A percentile compares a stretch with the other conserved stretches of the same genome.
phyloP scores from a whole-genome alignment of 2,113 vertebrate species.

The Colinus virginianus region DNA sequence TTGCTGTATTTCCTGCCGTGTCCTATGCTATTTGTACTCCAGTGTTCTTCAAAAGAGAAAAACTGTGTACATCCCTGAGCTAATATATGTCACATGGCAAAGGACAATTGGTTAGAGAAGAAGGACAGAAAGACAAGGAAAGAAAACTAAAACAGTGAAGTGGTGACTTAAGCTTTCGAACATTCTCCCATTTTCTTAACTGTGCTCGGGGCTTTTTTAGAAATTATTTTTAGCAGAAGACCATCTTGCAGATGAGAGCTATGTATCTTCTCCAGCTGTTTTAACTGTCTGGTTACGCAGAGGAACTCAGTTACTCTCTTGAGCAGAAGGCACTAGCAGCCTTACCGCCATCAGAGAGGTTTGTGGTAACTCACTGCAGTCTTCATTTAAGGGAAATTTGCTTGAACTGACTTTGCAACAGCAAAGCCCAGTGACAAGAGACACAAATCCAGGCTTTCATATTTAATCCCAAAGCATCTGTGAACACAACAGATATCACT shows the following conservation, averaged over 20 bases:
- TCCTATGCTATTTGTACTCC: background rate
- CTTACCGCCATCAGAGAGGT: background rate
- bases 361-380: background rate
- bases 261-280: background rate
- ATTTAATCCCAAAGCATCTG: background rate
- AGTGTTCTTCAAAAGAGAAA: constrained; percentile 9
- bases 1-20: constrained; percentile 10
- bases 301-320: background rate
- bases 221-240: constrained; percentile 2
- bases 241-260: background rate
- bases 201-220: background rate
- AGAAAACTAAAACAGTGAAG: constrained; percentile 36
- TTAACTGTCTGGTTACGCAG: background rate
- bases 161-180: constrained; percentile 14
- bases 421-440: background rate
- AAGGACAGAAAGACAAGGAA: background rate
- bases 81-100: constrained; percentile 4
- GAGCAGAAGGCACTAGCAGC: background rate
- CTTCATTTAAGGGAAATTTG: background rate
- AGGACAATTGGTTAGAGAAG: constrained; percentile 22
- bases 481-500: background rate
- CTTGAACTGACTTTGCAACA: background rate
- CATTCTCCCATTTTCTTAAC: background rate
- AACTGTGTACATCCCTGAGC: background rate
- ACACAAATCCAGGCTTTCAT: background rate